Conservation (phyloP, 2,113 vertebrate genomes). For the Zosterops lateralis region DNA sequence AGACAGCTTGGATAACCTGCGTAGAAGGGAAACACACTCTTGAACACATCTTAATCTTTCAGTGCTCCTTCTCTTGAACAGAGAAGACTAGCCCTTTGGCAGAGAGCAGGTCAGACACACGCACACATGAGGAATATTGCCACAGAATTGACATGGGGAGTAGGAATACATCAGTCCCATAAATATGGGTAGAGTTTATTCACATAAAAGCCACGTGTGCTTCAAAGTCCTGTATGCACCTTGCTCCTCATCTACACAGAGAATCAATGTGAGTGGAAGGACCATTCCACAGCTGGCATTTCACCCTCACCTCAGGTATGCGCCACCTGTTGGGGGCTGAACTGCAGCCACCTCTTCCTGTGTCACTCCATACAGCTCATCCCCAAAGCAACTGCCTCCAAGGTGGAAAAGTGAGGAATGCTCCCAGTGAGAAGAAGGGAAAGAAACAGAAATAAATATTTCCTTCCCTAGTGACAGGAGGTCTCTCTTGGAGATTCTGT, state of each 20-base stretch:
- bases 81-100: not conserved
- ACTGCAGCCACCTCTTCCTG: not conserved
- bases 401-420: not conserved
- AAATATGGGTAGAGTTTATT: not conserved
- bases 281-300: not conserved
- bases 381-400: not conserved
- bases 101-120: not conserved
- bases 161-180: not conserved
- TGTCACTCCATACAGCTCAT: not conserved
- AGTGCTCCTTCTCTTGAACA: not conserved
- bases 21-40: not conserved
- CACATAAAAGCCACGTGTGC: not conserved
- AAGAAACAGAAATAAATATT: rapidly evolving
- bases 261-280: not conserved
- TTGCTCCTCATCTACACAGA: not conserved
- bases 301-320: not conserved
- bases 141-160: not conserved
- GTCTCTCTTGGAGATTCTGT: not conserved
- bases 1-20: conserved; percentile 94
- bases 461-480: not conserved
- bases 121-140: rapidly evolving
- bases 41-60: not conserved
- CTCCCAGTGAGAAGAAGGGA: not conserved
- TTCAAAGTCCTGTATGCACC: not conserved
- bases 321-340: not conserved